Evolutionary conservation across 2,113 vertebrate genomes (phyloP).

Genomic region (Heterotilapia buettikoferi): DNA sequence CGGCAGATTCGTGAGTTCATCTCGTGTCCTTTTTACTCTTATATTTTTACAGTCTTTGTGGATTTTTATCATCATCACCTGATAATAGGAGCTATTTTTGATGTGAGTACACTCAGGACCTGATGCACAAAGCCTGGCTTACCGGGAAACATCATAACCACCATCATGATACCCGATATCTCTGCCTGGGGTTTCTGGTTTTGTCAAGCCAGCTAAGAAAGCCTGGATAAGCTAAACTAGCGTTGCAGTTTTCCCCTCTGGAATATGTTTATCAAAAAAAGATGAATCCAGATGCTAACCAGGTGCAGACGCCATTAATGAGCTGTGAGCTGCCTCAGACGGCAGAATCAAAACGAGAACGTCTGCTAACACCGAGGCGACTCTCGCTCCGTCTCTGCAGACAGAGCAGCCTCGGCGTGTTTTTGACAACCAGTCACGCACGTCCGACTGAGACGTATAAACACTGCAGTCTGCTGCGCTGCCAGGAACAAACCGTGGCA

Average conservation of each 20-base stretch:
- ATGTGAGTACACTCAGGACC: background rate
- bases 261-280: background rate
- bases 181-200: background rate
- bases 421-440: no score
- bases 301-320: background rate
- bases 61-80: background rate
- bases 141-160: background rate
- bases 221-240: background rate
- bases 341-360: background rate
- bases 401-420: no score
- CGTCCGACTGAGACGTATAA: background rate
- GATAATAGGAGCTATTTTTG: background rate
- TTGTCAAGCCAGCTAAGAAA: background rate
- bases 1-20: background rate
- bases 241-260: background rate
- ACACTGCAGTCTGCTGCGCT: rapidly evolving
- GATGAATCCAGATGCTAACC: no score
- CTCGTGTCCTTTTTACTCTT: background rate
- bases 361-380: background rate
- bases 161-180: background rate
- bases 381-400: no score
- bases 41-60: background rate
- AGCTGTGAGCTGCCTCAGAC: background rate
- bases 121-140: background rate
- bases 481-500: background rate